Evolutionary conservation across 2,113 vertebrate genomes (phyloP).

Genomic region (Ctenodactylus gundi): DNA sequence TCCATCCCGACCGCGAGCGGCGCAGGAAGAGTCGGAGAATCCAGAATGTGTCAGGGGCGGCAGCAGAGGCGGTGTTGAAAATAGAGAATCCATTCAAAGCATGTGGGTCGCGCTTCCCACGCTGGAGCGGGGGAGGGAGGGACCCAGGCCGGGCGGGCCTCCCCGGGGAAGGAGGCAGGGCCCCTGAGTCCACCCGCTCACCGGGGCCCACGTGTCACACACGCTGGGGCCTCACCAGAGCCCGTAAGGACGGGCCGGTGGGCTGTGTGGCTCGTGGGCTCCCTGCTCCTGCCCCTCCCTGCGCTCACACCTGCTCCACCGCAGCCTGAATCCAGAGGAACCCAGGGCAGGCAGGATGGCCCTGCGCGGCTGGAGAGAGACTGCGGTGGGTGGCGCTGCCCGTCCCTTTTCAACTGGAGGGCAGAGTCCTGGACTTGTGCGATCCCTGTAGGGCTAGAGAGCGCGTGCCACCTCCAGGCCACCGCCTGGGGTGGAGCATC

Average conservation of each 20-base stretch:
- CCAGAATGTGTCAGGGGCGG: slow-evolving; percentile 50
- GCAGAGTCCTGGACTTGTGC: fast-evolving
- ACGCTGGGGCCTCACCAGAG: not conserved
- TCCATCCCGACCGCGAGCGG: slow-evolving; percentile 60
- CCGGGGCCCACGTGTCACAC: too few relatives aligned
- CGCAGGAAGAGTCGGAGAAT: slow-evolving; percentile 57
- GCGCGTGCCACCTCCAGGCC: fast-evolving
- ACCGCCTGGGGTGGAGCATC: not conserved
- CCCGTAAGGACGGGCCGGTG: too few relatives aligned
- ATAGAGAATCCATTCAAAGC: slow-evolving; percentile 61
- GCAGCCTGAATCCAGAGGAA: not conserved
- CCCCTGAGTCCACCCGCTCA: not conserved
- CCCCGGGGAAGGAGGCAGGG: not conserved
- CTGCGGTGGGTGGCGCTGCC: too few relatives aligned
- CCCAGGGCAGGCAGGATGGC: too few relatives aligned
- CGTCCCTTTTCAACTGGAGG: too few relatives aligned
- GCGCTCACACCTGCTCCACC: too few relatives aligned
- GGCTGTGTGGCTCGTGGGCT: too few relatives aligned
- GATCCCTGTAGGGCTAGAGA: not conserved
- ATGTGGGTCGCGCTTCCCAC: slow-evolving; percentile 37
- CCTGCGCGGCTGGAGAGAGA: too few relatives aligned
- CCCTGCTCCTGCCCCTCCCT: too few relatives aligned
- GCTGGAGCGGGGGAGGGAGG: not conserved
- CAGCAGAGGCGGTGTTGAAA: slow-evolving; percentile 58
- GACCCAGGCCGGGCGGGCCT: fast-evolving